Conservation (phyloP, 2,888 invertebrate genomes). For the Melanargia galathea region DNA sequence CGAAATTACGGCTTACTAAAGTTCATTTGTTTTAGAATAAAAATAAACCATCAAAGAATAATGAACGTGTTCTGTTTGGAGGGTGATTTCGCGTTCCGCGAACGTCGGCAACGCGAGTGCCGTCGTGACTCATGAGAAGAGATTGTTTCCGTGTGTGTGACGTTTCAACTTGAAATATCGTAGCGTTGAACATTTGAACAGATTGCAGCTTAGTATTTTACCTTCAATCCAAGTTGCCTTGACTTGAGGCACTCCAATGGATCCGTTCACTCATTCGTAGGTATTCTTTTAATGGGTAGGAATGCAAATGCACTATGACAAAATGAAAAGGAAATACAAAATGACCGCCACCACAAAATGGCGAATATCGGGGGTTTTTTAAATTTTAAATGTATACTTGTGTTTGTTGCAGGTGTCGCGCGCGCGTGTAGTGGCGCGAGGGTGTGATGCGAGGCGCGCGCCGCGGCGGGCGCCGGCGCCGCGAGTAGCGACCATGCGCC, state of each 20-base stretch:
- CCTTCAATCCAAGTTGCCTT: neutral
- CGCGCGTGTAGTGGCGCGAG: conserved; percentile 70
- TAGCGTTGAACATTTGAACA: neutral
- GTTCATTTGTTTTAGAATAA: conserved; percentile 32
- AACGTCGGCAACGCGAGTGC: conserved; percentile 31
- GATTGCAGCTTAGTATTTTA: neutral
- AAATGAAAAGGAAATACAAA: no score
- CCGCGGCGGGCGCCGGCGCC: conserved; percentile 75
- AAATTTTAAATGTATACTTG: neutral
- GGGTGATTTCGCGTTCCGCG: conserved; percentile 34
- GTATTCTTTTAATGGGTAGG: no score
- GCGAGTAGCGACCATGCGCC: conserved; percentile 78
- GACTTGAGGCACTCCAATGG: no score
- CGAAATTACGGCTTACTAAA: conserved; percentile 31
- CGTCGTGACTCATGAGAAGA: conserved; percentile 37
- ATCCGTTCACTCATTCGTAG: no score
- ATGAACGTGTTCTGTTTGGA: conserved; percentile 34
- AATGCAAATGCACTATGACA: no score
- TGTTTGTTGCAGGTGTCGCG: conserved; percentile 61
- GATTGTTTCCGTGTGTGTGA: conserved; percentile 29
- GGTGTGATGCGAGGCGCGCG: conserved; percentile 76
- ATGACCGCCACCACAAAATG: no score
- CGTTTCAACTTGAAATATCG: conserved; percentile 19
- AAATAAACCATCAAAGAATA: conserved; percentile 36
- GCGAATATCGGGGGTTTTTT: no score